phyloP scores from a whole-genome alignment of 2,797 vertebrate genomes.

The Balearica regulorum region DNA sequence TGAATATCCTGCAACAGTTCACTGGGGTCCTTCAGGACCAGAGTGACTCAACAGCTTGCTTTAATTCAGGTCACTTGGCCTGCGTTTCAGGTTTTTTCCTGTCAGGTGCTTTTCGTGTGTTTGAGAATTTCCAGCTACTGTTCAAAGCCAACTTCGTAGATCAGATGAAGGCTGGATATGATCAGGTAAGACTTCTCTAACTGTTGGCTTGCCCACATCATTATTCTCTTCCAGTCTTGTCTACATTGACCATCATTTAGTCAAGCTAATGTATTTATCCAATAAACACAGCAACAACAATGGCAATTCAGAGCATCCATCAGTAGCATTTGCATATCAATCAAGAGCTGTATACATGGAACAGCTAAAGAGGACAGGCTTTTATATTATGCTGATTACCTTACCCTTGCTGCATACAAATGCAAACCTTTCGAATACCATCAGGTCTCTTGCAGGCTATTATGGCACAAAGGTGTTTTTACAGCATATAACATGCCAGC shows the following conservation, averaged over 20 bases:
- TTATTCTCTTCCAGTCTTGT: background rate
- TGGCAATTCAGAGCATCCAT: background rate
- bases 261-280: background rate
- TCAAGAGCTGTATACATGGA: background rate
- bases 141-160: background rate
- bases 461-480: background rate
- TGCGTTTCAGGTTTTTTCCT: background rate
- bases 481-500: background rate
- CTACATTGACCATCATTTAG: background rate
- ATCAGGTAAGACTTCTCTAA: background rate
- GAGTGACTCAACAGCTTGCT: background rate
- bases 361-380: background rate
- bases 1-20: background rate
- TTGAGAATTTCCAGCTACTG: background rate
- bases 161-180: background rate
- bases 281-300: background rate
- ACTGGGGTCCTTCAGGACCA: background rate
- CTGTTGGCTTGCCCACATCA: background rate
- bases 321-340: background rate
- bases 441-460: background rate
- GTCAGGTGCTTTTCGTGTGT: fast-evolving
- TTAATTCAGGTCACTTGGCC: background rate
- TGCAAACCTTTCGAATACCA: background rate
- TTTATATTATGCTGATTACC: background rate
- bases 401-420: background rate